phyloP scores from a whole-genome alignment of 1,140 invertebrate species.

The Orussus abietinus region DNA sequence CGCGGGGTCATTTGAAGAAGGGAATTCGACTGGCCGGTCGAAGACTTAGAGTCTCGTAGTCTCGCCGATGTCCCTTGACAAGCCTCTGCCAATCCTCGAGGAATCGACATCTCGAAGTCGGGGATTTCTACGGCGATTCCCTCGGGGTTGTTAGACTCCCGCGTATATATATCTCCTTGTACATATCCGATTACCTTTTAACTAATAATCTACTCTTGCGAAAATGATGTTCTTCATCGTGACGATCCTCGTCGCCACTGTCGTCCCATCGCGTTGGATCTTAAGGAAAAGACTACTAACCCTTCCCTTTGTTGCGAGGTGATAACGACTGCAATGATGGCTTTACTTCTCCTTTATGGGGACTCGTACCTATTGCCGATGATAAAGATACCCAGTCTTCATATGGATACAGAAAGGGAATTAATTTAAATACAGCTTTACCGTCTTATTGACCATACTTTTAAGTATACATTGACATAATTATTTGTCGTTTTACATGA shows the following conservation, averaged over 20 bases:
- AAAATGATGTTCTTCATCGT: constrained; percentile 27
- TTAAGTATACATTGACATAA: too few relatives aligned
- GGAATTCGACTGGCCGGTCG: too few relatives aligned
- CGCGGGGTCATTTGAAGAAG: neutral
- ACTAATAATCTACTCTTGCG: constrained; percentile 33
- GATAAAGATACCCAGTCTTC: too few relatives aligned
- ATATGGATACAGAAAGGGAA: too few relatives aligned
- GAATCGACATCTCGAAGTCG: neutral
- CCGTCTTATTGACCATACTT: too few relatives aligned
- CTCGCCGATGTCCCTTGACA: neutral
- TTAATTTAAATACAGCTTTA: too few relatives aligned
- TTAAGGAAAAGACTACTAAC: constrained; percentile 15
- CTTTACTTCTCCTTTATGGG: too few relatives aligned
- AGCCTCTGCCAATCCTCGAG: neutral
- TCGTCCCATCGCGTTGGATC: constrained; percentile 14
- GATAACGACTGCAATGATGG: too few relatives aligned
- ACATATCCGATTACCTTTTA: constrained; percentile 45
- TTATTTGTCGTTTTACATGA: too few relatives aligned
- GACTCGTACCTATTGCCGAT: too few relatives aligned
- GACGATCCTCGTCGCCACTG: constrained; percentile 14
- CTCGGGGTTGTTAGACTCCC: constrained; percentile 20
- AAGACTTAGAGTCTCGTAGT: too few relatives aligned
- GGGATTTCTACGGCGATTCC: neutral
- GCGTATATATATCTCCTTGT: constrained; percentile 42
- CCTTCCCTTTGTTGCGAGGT: too few relatives aligned